A percentile compares a stretch with the other conserved stretches of the same genome.
These are phyloP conservation scores for Azorinus chamasolen DNA, from an alignment of 2,888 invertebrate genomes.

Conservation along the genomic window DNA sequence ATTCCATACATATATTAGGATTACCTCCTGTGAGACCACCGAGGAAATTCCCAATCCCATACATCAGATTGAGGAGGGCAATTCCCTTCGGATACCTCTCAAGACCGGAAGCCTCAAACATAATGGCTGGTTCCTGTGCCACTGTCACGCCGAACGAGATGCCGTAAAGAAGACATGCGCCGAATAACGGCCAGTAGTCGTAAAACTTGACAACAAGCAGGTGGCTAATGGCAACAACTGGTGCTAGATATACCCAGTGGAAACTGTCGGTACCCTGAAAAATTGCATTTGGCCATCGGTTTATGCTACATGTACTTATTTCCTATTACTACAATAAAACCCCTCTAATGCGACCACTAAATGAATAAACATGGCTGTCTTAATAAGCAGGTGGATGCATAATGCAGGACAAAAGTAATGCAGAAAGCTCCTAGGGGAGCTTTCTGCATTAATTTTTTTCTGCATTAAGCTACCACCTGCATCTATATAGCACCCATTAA, in stretches of 20 bases:
- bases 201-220: conserved; percentile 42
- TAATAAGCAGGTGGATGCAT: no score
- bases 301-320: no score
- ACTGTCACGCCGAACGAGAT: conserved; percentile 49
- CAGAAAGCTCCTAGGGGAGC: no score
- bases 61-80: conserved; percentile 48
- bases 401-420: no score
- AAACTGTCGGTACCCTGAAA: conserved; percentile 58
- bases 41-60: conserved; percentile 46
- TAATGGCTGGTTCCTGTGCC: conserved; percentile 53
- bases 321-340: no score
- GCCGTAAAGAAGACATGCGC: conserved; percentile 44
- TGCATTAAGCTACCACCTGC: no score
- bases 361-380: no score
- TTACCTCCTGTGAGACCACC: conserved; percentile 48
- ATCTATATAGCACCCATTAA: no score
- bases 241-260: conserved; percentile 54
- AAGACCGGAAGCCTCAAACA: conserved; percentile 58
- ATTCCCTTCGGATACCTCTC: conserved; percentile 49
- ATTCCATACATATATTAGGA: no score
- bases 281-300: no score
- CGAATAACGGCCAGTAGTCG: conserved; percentile 48
- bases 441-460: no score
- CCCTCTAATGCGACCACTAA: no score
- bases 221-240: conserved; percentile 41